Conservation (phyloP, 2,888 invertebrate genomes). For the Magallana nippona region DNA sequence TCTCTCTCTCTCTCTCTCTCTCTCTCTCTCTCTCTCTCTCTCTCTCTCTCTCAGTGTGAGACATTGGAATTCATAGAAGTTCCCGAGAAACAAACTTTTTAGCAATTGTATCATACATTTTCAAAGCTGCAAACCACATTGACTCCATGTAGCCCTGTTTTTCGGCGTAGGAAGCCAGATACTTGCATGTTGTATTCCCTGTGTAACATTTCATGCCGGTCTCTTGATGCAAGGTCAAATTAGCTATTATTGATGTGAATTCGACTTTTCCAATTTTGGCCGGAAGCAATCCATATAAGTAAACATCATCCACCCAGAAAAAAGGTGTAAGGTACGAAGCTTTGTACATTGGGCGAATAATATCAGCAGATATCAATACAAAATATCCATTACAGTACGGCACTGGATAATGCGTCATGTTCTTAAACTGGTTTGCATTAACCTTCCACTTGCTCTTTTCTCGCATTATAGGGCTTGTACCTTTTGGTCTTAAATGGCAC, state of each 20-base stretch:
- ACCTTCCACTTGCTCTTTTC: conserved; percentile 68
- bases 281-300: conserved; percentile 75
- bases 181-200: conserved; percentile 55
- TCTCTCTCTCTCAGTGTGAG: no score
- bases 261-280: conserved; percentile 65
- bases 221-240: conserved; percentile 89
- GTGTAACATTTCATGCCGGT: conserved; percentile 60
- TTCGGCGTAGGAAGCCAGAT: conserved; percentile 60
- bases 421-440: conserved; percentile 65
- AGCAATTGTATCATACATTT: conserved; percentile 55
- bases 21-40: no score
- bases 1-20: no score
- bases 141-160: conserved; percentile 60
- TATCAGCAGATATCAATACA: conserved; percentile 68
- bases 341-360: conserved; percentile 70
- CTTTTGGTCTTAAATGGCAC: conserved; percentile 64
- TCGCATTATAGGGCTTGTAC: conserved; percentile 67
- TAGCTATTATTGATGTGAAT: conserved; percentile 85
- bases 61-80: neutral
- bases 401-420: conserved; percentile 70
- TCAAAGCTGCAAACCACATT: conserved; percentile 63
- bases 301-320: conserved; percentile 79
- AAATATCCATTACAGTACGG: conserved; percentile 77
- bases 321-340: conserved; percentile 73
- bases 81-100: conserved; percentile 47